A percentile compares a stretch with the other conserved stretches of the same genome.
Evolutionary conservation across 1,140 invertebrate genomes (phyloP).

Genomic region (Linepithema humile): DNA sequence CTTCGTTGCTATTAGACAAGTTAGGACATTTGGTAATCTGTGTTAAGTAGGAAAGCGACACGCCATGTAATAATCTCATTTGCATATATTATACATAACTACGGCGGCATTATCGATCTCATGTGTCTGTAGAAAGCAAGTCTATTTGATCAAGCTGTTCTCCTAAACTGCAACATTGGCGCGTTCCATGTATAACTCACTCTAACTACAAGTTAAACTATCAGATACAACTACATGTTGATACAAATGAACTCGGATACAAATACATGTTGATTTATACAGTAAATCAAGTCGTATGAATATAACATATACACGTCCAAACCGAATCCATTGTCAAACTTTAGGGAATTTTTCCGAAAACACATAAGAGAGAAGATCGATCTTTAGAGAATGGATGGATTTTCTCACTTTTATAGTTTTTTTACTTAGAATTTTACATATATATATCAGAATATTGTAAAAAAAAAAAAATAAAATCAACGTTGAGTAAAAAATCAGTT

Average conservation of each 20-base stretch:
- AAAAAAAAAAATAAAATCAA: too few relatives aligned
- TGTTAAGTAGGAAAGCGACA: background rate
- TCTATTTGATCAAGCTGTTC: conserved; percentile 44
- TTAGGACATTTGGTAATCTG: conserved; percentile 1
- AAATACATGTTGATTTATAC: background rate
- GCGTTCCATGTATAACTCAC: background rate
- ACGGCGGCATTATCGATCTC: conserved; percentile 37
- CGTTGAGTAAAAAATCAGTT: too few relatives aligned
- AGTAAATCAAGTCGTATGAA: background rate
- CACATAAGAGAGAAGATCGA: too few relatives aligned
- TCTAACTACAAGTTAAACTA: conserved; percentile 20
- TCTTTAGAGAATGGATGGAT: too few relatives aligned
- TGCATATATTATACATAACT: conserved; percentile 40
- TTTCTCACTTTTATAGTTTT: too few relatives aligned
- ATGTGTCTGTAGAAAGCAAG: background rate
- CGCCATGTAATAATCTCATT: conserved; percentile 32
- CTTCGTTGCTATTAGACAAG: background rate
- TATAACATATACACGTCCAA: too few relatives aligned
- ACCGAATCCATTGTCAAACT: too few relatives aligned
- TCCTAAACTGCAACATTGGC: conserved; percentile 12
- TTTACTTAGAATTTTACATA: too few relatives aligned
- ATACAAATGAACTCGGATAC: too few relatives aligned
- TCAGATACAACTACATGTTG: conserved; percentile 7
- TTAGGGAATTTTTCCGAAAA: too few relatives aligned
- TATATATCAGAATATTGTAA: too few relatives aligned